Base-by-base conservation (phyloP, 2,888 invertebrate species). In the Phania funesta region DNA sequence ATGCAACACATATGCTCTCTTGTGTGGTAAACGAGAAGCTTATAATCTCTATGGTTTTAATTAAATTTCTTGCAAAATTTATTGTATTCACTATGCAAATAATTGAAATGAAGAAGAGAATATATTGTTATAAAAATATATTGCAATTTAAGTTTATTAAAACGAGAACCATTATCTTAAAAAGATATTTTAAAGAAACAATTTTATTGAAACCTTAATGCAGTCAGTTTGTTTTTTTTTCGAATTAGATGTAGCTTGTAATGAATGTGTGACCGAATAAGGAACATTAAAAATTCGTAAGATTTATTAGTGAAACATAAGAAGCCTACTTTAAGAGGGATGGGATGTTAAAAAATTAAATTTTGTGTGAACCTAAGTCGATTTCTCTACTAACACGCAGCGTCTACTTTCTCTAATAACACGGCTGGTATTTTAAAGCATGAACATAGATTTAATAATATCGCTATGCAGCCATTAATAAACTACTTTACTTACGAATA, bases 391-490 rank as follows among this genome's bases (percentile, higher is more conserved):
- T n/a, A n/a, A n/a, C n/a, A n/a, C n/a, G n/a, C n/a, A n/a, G n/a
- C 9, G 9, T 9, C 9, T 35, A 11, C 3, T 35, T 11, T 11
- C 13, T 35, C 13, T 35, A 13, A 9, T 3, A 2, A 1, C 4
- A n/a, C 13, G 29, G 20, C 13, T 56, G 46, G 9, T 20, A 13
- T 52, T 54, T 58, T 48, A 29, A 20, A 58, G 73, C 78, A 73
- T 44, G 78, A 41, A 67, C 58, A 84, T 84, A 87, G 87, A 88
- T 88, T 88, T 88, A 87, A 87, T 87, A 85, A 87, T 88, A 88
- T 88, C 88, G 85, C 86, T 87, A 87, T 87, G 87, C 86, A 88
- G 87, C 86, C 85, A 87, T 88, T 86, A 86, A 86, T 83, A 67
- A 77, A 60, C 50, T 52, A 62, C 20, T 46, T 46, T 56, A 22